A percentile compares a stretch with the other conserved stretches of the same genome.
Evolutionary conservation across 2,888 invertebrate species (phyloP).

Genomic region (Colletes collaris): DNA sequence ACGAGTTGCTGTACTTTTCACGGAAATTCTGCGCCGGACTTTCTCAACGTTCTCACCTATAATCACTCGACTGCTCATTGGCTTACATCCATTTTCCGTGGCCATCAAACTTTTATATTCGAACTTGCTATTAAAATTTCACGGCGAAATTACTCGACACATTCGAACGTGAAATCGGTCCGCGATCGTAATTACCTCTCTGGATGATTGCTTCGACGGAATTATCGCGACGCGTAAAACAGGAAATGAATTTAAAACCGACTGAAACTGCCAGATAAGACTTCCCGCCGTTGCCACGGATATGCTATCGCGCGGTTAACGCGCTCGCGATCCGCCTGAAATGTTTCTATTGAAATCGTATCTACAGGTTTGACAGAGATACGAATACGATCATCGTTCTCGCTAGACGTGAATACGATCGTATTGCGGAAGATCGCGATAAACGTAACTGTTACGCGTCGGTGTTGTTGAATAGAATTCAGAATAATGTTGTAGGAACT

Average conservation of each 20-base stretch:
- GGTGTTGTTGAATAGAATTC: no score
- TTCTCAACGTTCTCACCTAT: constrained; percentile 6
- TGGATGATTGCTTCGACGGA: neutral
- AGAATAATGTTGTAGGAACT: no score
- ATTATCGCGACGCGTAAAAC: neutral
- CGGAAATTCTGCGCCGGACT: constrained; percentile 9
- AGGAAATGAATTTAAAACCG: neutral
- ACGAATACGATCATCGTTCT: neutral
- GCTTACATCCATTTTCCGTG: neutral
- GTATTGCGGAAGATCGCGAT: no score
- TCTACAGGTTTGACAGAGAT: neutral
- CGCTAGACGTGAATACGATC: no score
- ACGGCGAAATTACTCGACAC: constrained; percentile 1
- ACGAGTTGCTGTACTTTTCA: neutral
- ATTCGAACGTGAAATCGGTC: neutral
- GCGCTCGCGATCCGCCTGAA: no score
- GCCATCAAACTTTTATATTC: constrained; percentile 11
- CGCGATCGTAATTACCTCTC: neutral
- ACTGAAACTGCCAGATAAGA: neutral
- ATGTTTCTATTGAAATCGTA: no score
- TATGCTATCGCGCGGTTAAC: no score
- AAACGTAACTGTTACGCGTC: no score
- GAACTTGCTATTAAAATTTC: neutral
- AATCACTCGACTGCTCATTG: neutral
- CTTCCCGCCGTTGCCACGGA: neutral